Conservation (phyloP, 2,797 vertebrate species). For the Numenius phaeopus region DNA sequence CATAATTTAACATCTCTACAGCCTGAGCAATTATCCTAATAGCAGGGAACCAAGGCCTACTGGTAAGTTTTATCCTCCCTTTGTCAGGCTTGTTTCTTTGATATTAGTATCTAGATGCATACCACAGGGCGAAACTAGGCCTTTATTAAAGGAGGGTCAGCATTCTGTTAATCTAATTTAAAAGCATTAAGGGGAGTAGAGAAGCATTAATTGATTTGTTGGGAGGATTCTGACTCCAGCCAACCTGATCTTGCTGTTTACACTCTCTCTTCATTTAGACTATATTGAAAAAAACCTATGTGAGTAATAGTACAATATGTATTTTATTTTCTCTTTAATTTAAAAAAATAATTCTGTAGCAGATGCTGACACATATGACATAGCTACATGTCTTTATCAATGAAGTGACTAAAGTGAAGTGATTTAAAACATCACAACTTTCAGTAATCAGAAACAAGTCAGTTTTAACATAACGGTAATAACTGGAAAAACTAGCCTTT, state of each 20-base stretch:
- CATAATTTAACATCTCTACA: conserved; percentile 59
- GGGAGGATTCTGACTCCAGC: conserved; percentile 33
- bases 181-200: conserved; percentile 62
- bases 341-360: neutral
- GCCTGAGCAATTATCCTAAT: conserved; percentile 63
- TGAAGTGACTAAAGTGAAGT: neutral
- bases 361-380: neutral
- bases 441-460: neutral
- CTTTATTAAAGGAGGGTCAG: conserved; percentile 65
- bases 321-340: neutral
- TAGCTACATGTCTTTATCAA: neutral
- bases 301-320: neutral
- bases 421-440: neutral
- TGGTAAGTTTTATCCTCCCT: conserved; percentile 61
- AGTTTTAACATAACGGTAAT: neutral
- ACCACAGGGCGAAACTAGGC: conserved; percentile 15
- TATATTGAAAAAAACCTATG: neutral
- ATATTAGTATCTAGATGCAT: conserved; percentile 68
- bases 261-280: neutral
- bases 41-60: conserved; percentile 60
- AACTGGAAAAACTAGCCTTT: neutral
- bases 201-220: conserved; percentile 64
- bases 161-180: conserved; percentile 69
- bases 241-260: conserved; percentile 30
- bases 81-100: conserved; percentile 68